These are phyloP conservation scores for Smittia sp. DNA, from an alignment of 2,888 invertebrate species.

Conservation along the genomic window DNA sequence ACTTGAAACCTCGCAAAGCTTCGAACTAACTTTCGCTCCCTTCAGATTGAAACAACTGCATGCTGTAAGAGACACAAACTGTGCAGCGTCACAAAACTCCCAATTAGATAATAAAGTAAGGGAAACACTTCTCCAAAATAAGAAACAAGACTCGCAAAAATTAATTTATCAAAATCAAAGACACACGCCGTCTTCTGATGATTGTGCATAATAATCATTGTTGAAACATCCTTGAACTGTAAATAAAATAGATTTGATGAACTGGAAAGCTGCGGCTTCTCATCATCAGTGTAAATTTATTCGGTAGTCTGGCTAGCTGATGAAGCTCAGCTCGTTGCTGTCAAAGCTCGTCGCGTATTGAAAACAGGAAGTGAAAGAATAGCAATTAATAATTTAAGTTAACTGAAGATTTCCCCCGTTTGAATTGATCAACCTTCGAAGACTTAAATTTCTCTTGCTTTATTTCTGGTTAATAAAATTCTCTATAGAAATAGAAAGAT, in stretches of 20 bases:
- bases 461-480: not conserved
- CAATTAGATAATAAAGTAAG: no score
- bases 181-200: no score
- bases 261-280: not conserved
- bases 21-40: not conserved
- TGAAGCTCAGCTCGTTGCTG: not conserved
- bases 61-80: not conserved
- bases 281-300: not conserved
- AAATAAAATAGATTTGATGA: not conserved
- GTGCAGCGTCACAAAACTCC: no score
- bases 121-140: no score
- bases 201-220: no score
- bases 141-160: conserved; percentile 8
- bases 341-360: conserved; percentile 5
- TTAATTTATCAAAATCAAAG: not conserved
- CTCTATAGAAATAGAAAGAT: not conserved
- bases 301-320: not conserved
- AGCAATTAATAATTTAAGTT: conserved; percentile 8
- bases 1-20: not conserved
- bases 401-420: not conserved
- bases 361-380: conserved; percentile 17
- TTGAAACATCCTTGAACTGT: not conserved
- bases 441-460: not conserved
- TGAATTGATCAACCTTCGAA: not conserved
- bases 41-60: not conserved